Evolutionary conservation across 2,888 invertebrate genomes (phyloP).

Genomic region (Fabriciana adippe): DNA sequence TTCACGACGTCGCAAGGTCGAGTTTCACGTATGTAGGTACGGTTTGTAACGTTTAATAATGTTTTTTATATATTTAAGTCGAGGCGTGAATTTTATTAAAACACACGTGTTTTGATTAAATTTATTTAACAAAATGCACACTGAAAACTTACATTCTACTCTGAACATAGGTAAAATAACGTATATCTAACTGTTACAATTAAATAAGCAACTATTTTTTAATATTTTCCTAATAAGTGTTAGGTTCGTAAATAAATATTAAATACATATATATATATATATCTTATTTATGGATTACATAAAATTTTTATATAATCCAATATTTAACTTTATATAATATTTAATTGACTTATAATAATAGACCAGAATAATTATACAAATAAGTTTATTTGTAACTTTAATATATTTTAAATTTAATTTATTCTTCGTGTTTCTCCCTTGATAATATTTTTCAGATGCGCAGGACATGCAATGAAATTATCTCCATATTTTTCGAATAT

Average conservation of each 20-base stretch:
- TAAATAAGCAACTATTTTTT: background rate
- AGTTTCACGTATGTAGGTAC: background rate
- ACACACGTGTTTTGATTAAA: background rate
- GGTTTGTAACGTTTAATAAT: too few relatives aligned
- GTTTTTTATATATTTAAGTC: too few relatives aligned
- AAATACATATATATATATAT: background rate
- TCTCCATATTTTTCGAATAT: background rate
- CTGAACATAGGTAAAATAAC: background rate
- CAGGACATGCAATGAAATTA: too few relatives aligned
- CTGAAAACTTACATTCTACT: slow-evolving; percentile 2
- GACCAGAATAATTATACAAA: too few relatives aligned
- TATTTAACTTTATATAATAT: too few relatives aligned
- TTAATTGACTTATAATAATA: too few relatives aligned
- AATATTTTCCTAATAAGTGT: slow-evolving; percentile 22
- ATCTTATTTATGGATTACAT: background rate
- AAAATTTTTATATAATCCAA: too few relatives aligned
- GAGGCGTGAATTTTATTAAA: background rate
- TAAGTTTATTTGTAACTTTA: too few relatives aligned
- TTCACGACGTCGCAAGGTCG: background rate
- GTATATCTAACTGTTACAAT: background rate
- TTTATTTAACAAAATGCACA: background rate
- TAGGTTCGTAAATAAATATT: slow-evolving; percentile 12
- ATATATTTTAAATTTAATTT: too few relatives aligned
- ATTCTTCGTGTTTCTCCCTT: too few relatives aligned
- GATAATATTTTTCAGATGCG: too few relatives aligned